Evolutionary conservation across 1,140 invertebrate species (phyloP).

Genomic region (Euschistus heros): DNA sequence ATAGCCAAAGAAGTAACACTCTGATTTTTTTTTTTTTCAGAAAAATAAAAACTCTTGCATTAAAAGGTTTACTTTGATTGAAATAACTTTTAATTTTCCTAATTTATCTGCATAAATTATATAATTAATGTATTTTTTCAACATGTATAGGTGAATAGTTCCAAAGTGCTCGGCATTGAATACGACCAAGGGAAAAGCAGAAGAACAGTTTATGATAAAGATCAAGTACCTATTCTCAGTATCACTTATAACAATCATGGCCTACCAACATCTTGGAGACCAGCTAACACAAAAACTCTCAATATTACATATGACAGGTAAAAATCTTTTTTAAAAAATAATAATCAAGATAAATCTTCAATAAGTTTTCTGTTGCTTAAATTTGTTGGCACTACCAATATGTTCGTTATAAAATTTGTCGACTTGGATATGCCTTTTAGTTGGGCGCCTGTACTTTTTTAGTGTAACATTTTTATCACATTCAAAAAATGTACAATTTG

Average conservation of each 20-base stretch:
- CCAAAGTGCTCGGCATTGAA: conserved; percentile 72
- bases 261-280: conserved; percentile 65
- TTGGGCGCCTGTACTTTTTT: no score
- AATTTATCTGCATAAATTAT: not conserved
- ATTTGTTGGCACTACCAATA: no score
- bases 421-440: no score
- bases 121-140: not conserved
- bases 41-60: no score
- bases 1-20: no score
- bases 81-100: not conserved
- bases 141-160: conserved; percentile 57
- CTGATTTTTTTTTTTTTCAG: no score
- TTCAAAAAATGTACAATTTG: no score
- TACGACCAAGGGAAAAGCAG: conserved; percentile 79
- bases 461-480: no score
- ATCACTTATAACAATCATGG: conserved; percentile 80
- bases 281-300: conserved; percentile 58
- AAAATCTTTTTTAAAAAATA: conserved; percentile 16
- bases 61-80: no score
- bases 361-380: no score
- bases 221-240: conserved; percentile 66
- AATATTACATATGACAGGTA: conserved; percentile 80
- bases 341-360: no score
- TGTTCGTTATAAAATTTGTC: no score
- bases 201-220: conserved; percentile 79